Conservation (phyloP, 35 echinoderm and acorn worm genomes). For the Ophioderma brevispina region DNA sequence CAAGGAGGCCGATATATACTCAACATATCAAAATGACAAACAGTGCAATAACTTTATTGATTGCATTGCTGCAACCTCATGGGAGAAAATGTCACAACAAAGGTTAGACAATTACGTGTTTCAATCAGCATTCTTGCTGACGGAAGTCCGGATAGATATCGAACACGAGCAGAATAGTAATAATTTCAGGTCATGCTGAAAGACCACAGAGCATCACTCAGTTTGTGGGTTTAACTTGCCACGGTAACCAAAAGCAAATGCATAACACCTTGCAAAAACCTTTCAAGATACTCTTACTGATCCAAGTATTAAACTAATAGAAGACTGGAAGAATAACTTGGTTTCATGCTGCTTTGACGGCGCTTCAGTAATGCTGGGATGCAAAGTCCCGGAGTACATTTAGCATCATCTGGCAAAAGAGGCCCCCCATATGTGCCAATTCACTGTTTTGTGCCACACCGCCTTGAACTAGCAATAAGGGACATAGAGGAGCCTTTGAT, state of each 20-base stretch:
- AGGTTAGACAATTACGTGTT: not conserved
- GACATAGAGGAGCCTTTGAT: not conserved
- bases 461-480: constrained; percentile 15
- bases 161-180: not conserved
- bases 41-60: constrained; percentile 12
- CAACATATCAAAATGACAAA: constrained; percentile 20
- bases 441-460: constrained; percentile 13
- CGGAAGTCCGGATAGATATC: constrained; percentile 14
- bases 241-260: constrained; percentile 22
- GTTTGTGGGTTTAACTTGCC: not conserved
- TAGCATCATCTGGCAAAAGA: constrained; percentile 13
- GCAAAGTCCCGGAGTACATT: not conserved
- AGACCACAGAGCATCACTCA: constrained; percentile 9
- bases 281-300: not conserved
- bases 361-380: constrained; percentile 10
- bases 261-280: constrained; percentile 10
- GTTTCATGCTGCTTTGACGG: constrained; percentile 22
- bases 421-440: constrained; percentile 22
- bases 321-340: constrained; percentile 9
- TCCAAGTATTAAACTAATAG: not conserved
- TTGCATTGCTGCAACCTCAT: not conserved
- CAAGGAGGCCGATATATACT: too few relatives aligned
- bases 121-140: constrained; percentile 27
- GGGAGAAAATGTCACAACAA: not conserved
- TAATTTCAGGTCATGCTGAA: not conserved